Evolutionary conservation across 2,888 invertebrate genomes (phyloP).

Genomic region (Hyles lineata): DNA sequence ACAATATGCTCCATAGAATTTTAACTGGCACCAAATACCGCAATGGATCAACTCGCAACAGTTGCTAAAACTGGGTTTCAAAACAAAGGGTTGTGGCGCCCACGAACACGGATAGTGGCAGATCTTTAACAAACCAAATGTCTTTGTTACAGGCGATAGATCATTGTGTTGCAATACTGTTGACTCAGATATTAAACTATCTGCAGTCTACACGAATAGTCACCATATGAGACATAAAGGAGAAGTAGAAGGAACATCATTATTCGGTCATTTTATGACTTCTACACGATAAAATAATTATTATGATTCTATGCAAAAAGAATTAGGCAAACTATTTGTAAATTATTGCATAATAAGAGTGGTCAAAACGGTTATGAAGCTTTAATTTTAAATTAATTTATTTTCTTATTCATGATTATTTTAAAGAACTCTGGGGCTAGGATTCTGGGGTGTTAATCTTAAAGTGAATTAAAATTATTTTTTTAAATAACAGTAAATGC

Average conservation of each 20-base stretch:
- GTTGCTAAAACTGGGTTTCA: neutral
- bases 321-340: no score
- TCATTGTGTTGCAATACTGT: constrained; percentile 62
- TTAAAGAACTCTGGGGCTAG: no score
- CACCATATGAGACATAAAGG: neutral
- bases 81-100: constrained; percentile 30
- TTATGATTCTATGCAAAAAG: no score
- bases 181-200: constrained; percentile 59
- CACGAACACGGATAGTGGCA: constrained; percentile 59
- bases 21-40: neutral
- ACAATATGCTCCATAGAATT: neutral
- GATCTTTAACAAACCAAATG: constrained; percentile 57
- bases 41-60: neutral
- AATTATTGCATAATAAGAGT: no score
- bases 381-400: no score
- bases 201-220: neutral
- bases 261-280: no score
- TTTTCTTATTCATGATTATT: no score
- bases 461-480: no score
- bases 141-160: constrained; percentile 49
- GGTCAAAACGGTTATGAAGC: no score
- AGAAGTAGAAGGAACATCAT: neutral
- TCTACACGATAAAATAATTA: no score
- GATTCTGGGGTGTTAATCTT: no score
- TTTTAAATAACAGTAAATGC: no score